These are phyloP conservation scores for Trichogramma evanescens DNA, from an alignment of 2,888 invertebrate species.

Conservation along the genomic window DNA sequence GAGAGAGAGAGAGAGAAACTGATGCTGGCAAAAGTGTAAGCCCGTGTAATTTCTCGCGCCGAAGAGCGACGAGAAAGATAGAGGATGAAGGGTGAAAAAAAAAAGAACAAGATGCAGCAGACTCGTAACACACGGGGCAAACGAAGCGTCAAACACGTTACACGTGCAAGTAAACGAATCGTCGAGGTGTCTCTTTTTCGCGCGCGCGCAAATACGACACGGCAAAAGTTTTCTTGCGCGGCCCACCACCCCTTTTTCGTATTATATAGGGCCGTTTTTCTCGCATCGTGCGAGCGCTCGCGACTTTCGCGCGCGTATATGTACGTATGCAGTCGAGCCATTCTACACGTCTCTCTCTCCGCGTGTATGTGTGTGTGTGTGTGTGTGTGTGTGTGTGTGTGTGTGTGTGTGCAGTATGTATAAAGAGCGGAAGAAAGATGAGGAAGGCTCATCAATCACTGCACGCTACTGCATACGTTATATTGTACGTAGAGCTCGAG, in stretches of 20 bases:
- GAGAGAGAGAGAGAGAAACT: not conserved
- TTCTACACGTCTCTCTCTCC: no score
- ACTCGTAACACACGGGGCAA: not conserved
- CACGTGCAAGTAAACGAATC: conserved; percentile 1
- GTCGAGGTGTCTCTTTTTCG: conserved; percentile 6
- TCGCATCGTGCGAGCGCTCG: no score
- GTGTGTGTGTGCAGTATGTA: not conserved
- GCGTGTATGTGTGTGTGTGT: no score
- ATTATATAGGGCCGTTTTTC: no score
- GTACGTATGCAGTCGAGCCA: no score
- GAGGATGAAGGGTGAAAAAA: no score
- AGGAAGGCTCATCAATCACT: conserved; percentile 33
- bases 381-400: not conserved
- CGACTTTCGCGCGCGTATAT: no score
- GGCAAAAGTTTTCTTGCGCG: not conserved
- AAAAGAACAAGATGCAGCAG: no score
- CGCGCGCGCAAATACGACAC: not conserved
- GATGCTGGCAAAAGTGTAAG: not conserved
- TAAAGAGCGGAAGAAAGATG: not conserved
- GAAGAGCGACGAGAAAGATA: no score
- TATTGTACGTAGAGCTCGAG: not conserved
- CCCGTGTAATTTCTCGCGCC: no score
- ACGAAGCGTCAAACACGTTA: not conserved
- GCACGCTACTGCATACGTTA: conserved; percentile 12
- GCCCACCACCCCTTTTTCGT: not conserved